A percentile compares a stretch with the other conserved stretches of the same genome.
phyloP scores from a whole-genome alignment of 2,113 vertebrate species.

The Rhabdornis inornatus region DNA sequence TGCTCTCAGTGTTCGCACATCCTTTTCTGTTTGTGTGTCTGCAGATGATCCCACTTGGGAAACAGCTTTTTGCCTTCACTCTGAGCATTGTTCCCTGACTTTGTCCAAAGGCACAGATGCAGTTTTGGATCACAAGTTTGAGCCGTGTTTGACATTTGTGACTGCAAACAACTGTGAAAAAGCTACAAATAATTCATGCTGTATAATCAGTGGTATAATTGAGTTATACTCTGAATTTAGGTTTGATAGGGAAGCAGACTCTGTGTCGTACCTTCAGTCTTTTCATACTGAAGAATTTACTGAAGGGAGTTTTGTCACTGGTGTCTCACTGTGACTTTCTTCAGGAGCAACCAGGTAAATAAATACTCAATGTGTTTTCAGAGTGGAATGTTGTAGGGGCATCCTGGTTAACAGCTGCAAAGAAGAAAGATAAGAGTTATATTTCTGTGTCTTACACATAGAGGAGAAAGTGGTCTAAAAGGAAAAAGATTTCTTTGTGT shows the following conservation, averaged over 20 bases:
- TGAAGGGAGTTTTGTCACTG: neutral
- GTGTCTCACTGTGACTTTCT: neutral
- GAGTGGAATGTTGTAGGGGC: neutral
- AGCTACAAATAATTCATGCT: neutral
- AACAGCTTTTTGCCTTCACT: neutral
- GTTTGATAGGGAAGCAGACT: neutral
- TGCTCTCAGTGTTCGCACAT: neutral
- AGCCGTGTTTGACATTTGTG: neutral
- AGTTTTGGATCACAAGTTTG: neutral
- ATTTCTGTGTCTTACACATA: accelerated
- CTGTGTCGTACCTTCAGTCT: neutral
- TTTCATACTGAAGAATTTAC: neutral
- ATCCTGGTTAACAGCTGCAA: neutral
- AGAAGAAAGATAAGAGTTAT: neutral
- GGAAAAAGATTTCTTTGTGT: neutral
- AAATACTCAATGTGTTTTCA: accelerated
- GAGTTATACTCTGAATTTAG: neutral
- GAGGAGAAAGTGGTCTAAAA: neutral
- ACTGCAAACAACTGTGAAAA: neutral
- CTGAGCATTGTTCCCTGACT: neutral
- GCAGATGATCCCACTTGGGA: neutral
- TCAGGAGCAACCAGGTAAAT: neutral
- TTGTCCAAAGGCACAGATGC: neutral
- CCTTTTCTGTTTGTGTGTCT: neutral
- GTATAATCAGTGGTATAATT: neutral